A percentile compares a stretch with the other conserved stretches of the same genome.
Evolutionary conservation across 2,888 invertebrate species (phyloP).

Genomic region (Scaptomyza polygonia): DNA sequence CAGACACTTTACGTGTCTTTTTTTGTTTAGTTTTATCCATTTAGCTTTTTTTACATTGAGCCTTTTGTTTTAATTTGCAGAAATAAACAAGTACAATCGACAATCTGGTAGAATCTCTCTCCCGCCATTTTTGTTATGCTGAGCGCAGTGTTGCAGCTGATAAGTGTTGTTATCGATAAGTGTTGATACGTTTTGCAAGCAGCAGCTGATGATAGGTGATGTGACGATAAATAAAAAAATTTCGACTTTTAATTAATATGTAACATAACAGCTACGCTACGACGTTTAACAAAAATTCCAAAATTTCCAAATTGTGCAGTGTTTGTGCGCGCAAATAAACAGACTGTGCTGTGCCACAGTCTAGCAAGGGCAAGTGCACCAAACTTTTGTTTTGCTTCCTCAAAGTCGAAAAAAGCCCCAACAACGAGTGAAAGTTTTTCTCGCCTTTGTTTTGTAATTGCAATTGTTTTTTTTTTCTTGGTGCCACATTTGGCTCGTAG

Average conservation of each 20-base stretch:
- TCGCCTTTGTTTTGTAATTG: slow-evolving; percentile 75
- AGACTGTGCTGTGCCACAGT: slow-evolving; percentile 46
- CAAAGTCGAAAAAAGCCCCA: slow-evolving; percentile 28
- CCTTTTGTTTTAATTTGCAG: not conserved
- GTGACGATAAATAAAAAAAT: slow-evolving; percentile 70
- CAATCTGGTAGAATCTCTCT: not conserved
- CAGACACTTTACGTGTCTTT: not conserved
- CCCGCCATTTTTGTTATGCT: slow-evolving; percentile 42
- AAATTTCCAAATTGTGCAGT: slow-evolving; percentile 61
- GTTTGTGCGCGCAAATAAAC: slow-evolving; percentile 46
- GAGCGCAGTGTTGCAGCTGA: slow-evolving; percentile 23
- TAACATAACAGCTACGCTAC: slow-evolving; percentile 59
- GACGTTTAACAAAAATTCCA: slow-evolving; percentile 65
- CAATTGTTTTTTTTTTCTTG: slow-evolving; percentile 59
- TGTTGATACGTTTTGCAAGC: slow-evolving; percentile 28
- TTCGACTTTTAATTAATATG: slow-evolving; percentile 63
- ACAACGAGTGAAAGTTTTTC: slow-evolving; percentile 73
- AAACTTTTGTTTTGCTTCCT: slow-evolving; percentile 33
- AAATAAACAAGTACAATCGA: slow-evolving; percentile 5
- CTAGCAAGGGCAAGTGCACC: slow-evolving; percentile 53
- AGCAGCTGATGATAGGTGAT: slow-evolving; percentile 70
- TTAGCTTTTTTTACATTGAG: slow-evolving; percentile 11
- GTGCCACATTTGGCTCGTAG: slow-evolving; percentile 21
- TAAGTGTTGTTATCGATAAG: slow-evolving; percentile 52
- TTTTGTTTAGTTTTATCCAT: slow-evolving; percentile 34